These are phyloP conservation scores for Punctoribates punctum DNA, from an alignment of 2,888 invertebrate genomes.

Conservation along the genomic window DNA sequence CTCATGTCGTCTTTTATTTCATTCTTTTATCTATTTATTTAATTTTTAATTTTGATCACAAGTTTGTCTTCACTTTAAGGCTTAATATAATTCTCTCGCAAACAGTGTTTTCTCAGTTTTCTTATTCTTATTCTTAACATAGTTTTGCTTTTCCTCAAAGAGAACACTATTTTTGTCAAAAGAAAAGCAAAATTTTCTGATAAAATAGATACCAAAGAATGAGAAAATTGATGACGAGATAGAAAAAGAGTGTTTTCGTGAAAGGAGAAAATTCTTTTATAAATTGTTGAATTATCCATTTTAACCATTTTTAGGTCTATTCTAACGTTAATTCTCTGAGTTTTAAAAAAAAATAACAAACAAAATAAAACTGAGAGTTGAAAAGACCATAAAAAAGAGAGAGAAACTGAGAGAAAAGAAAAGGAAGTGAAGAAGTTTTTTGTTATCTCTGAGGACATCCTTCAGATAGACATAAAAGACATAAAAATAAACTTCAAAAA, in stretches of 20 bases:
- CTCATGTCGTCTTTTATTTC: no score
- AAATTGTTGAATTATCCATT: background rate
- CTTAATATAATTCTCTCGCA: no score
- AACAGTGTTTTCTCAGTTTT: no score
- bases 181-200: background rate
- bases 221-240: constrained; percentile 15
- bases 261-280: background rate
- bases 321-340: constrained; percentile 5
- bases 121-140: no score
- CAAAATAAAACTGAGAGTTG: background rate
- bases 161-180: background rate
- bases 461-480: background rate
- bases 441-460: constrained; percentile 13
- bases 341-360: constrained; percentile 12
- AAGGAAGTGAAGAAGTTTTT: background rate
- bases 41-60: background rate
- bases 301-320: background rate
- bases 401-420: background rate
- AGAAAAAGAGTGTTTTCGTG: background rate
- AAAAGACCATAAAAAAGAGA: constrained; percentile 2
- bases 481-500: background rate
- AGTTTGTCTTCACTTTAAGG: background rate
- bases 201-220: constrained; percentile 14
- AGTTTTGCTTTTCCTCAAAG: background rate
- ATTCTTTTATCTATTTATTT: background rate